phyloP scores from a whole-genome alignment of 2,888 invertebrate species.

The Chironomus tentans region DNA sequence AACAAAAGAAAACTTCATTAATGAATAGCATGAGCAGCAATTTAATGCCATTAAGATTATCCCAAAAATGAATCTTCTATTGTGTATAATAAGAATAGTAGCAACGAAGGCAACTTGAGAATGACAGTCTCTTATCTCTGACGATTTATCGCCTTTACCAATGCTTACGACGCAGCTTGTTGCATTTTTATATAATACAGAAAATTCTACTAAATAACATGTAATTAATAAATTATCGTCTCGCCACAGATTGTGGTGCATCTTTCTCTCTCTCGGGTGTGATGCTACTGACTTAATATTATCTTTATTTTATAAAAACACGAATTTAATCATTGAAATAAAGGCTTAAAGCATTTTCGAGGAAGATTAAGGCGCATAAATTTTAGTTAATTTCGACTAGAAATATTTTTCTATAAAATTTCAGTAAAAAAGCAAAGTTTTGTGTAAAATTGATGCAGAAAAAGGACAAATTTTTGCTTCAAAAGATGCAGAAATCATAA shows the following conservation, averaged over 20 bases:
- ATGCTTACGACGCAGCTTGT: neutral
- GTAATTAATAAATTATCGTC: conserved; percentile 17
- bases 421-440: no score
- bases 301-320: no score
- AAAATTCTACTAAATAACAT: neutral
- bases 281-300: no score
- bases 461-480: no score
- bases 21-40: neutral
- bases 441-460: no score
- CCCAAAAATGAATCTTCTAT: neutral
- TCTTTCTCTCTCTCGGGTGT: neutral
- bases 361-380: no score
- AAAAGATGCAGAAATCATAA: neutral
- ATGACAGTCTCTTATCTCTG: neutral
- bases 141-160: conserved; percentile 1
- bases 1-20: neutral
- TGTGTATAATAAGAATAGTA: neutral
- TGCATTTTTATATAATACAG: neutral
- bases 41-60: neutral
- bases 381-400: no score
- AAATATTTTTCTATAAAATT: no score
- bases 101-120: neutral
- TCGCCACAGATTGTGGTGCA: neutral
- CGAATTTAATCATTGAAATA: no score
- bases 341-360: no score